phyloP scores from a whole-genome alignment of 2,888 invertebrate species.

The Silvanus unidentatus region DNA sequence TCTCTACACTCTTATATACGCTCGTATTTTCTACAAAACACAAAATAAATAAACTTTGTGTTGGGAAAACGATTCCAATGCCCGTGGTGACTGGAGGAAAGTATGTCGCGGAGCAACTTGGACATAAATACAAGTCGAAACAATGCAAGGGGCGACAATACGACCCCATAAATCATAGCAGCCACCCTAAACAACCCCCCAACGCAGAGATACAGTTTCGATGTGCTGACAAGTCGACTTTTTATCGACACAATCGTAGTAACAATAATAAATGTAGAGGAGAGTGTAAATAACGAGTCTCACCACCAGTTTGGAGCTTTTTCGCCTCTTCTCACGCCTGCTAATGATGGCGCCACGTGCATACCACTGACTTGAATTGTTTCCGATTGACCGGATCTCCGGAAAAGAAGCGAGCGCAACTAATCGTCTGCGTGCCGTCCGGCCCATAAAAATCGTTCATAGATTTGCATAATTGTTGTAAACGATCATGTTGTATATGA shows the following conservation, averaged over 20 bases:
- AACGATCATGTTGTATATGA: slow-evolving; percentile 9
- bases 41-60: no score
- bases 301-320: slow-evolving; percentile 4
- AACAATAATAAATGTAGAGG: slow-evolving; percentile 1
- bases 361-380: slow-evolving; percentile 34
- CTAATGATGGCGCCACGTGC: slow-evolving; percentile 46
- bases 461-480: slow-evolving; percentile 32
- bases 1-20: no score
- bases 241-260: slow-evolving; percentile 8
- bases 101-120: no score
- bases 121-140: neutral
- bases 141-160: neutral
- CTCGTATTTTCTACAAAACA: no score
- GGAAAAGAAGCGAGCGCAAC: slow-evolving; percentile 30
- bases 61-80: no score
- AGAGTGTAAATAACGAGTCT: slow-evolving; percentile 1
- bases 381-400: slow-evolving; percentile 39
- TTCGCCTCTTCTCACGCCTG: slow-evolving; percentile 43
- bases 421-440: slow-evolving; percentile 28
- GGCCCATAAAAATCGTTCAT: slow-evolving; percentile 26
- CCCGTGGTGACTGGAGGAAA: no score
- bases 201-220: neutral
- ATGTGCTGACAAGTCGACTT: slow-evolving; percentile 11
- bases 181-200: slow-evolving; percentile 8
- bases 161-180: slow-evolving; percentile 10